These are phyloP conservation scores for Diplosoma virens DNA, from an alignment of 23 tunicate genomes.

Conservation along the genomic window DNA sequence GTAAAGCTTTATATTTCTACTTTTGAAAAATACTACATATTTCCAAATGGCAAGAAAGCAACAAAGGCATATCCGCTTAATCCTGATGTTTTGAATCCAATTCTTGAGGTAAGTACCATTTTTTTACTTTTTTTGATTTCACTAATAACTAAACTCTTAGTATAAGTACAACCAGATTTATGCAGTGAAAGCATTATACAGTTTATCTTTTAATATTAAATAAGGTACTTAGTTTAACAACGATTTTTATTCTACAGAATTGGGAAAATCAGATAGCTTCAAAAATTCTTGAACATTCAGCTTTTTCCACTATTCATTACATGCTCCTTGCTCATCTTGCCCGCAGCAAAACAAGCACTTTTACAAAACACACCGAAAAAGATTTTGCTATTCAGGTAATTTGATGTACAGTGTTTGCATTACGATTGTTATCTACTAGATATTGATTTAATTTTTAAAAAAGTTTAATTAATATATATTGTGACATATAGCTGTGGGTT, in stretches of 20 bases:
- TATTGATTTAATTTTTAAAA: too few species aligned
- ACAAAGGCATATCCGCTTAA: constrained; percentile 37
- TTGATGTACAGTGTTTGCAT: too few species aligned
- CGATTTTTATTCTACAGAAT: constrained; percentile 11
- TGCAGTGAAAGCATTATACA: too few species aligned
- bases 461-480: too few species aligned
- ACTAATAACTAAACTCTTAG: too few species aligned
- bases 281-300: constrained; percentile 8
- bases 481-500: too few species aligned
- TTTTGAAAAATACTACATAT: constrained; percentile 37
- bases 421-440: too few species aligned
- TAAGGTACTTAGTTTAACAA: too few species aligned
- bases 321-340: constrained; percentile 27
- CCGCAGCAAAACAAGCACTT: constrained; percentile 18
- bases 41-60: not conserved
- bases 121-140: too few species aligned
- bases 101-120: constrained; percentile 30
- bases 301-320: constrained; percentile 25
- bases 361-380: constrained; percentile 33
- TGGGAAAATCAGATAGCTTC: constrained; percentile 45
- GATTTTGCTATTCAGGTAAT: constrained; percentile 47
- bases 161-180: too few species aligned
- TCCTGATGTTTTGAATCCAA: constrained; percentile 21
- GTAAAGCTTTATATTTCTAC: constrained; percentile 57
- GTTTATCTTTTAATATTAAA: too few species aligned